Evolutionary conservation across 2,113 vertebrate genomes (phyloP), one percentile per base, ranked within the genome.

Genomic region (Anas platyrhynchos): DNA sequence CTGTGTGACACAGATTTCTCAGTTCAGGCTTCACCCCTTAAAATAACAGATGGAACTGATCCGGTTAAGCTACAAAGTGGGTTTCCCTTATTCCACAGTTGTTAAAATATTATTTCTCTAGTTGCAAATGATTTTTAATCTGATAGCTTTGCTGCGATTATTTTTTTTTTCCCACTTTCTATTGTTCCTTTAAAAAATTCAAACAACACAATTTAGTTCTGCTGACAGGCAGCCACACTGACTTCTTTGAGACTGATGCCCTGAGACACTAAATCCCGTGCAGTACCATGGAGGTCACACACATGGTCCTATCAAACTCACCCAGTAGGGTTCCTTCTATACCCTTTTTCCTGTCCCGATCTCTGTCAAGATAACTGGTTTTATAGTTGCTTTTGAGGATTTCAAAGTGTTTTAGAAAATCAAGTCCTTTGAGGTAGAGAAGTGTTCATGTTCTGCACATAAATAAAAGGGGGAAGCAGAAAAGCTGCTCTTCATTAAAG

Each of bases 1-100:
- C 95, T 94, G 80, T 83, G 89, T 96, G 95, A 95, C 93, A 93
- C 94, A 83, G 63, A 91, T 91, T 97, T 89, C 92, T 93, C 85
- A 83, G 78, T 91, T 96, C 93, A 89, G 94, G 69, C 94, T 95
- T 96, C 77, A 75, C 80, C 89, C 90, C 83, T 94, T 95, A 86
- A 93, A 95, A 94, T 63, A 97, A 93, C 97, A 97, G 89, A 97
- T 91, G 94, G 95, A 95, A 91, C 74, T 91, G 92, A 96, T 96
- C 90, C 1, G 0, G 79, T 88, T 91, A 95, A 92, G 56, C 68
- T 88, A 56, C 56, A 55, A 38, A 95, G 58, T 78, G 59, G 29
- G 31, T 63, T 91, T 90, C 55, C 6, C 1, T 68, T 71, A 58
- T 52, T 78, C 15, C 20, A 11, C 31, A 29, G 63, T 94, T 95